A percentile compares a stretch with the other conserved stretches of the same genome.
These are phyloP conservation scores for Zaprionus nigranus DNA, from an alignment of 1,140 invertebrate species.

Conservation along the genomic window DNA sequence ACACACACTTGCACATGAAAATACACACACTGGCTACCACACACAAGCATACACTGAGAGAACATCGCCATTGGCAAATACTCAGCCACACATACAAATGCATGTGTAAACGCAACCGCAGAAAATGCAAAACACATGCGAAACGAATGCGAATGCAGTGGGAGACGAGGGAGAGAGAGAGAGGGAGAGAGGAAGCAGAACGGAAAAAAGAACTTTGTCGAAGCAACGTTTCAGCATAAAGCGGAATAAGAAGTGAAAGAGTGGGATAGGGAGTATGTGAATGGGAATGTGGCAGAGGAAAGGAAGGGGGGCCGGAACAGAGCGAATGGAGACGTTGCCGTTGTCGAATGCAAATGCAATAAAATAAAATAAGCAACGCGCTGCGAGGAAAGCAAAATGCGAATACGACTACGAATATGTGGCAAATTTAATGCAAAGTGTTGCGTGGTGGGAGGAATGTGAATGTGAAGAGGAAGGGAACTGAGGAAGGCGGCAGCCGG, in stretches of 20 bases:
- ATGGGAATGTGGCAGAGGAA: conserved; percentile 19
- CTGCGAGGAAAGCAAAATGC: conserved; percentile 31
- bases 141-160: conserved; percentile 1
- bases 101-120: conserved; percentile 53
- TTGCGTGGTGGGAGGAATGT: background rate
- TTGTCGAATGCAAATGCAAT: conserved; percentile 67
- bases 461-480: no score
- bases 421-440: conserved; percentile 51
- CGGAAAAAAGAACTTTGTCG: conserved; percentile 39
- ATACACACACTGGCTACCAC: conserved; percentile 4
- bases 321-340: conserved; percentile 14
- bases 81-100: conserved; percentile 14
- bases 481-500: background rate
- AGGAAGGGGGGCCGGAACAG: conserved; percentile 31
- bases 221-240: conserved; percentile 30
- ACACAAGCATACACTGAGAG: background rate
- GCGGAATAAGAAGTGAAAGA: conserved; percentile 14
- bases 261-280: conserved; percentile 7
- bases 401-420: conserved; percentile 44
- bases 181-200: background rate
- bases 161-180: conserved; percentile 6
- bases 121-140: conserved; percentile 76
- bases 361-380: conserved; percentile 55
- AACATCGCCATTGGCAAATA: conserved; percentile 42
- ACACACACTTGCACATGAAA: conserved; percentile 33